Base-by-base conservation (phyloP, 2,797 vertebrate genomes). In the Mallotus villosus region DNA sequence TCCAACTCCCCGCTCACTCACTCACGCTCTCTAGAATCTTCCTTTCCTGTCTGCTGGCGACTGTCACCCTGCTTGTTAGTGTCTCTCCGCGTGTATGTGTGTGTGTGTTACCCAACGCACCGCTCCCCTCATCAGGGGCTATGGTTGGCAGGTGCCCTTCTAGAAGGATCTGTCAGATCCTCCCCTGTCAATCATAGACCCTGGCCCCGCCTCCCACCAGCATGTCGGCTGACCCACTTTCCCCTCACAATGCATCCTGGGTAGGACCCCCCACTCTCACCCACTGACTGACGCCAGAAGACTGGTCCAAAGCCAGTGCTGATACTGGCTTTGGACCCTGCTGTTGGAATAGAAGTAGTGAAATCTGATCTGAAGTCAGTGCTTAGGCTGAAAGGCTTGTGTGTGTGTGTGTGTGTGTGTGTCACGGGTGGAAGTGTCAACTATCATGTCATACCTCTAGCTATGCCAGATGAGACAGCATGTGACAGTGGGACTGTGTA, bases 81-180 rank as follows among this genome's bases (percentile, higher is more conserved):
- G 53, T 27, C 12, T 57, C 19, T 53, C 70, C 68, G 67, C 71
- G 59, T 27, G 24, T 66, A 72, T 8, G 67, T 46, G 27, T 67
- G 70, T 66, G 55, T 70, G 57, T 72, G 74, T 79, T 68, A 86
- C 72, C 69, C 16, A 60, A 85, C 67, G 75, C 77, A 64, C 71
- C 27, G 19, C 61, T 74, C 29, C 58, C 65, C 62, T 27, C 66
- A 63, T 72, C 70, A 73, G 60, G 66, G 66, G 74, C 73, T 63
- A 58, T 61, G 63, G 64, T 75, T 61, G 60, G 64, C 76, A 82
- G 82, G 68, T 81, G 73, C 71, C 78, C 75, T 87, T 89, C 82
- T 89, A 61, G 81, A 89, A 85, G 77, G 78, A 78, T 86, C 82
- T n/a, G 29, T 66, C 79, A 72, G 70, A 71, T 71, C 72, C 49